Percentiles rank a stretch among this genome's conserved stretches.
These are phyloP conservation scores for Brachypteracias leptosomus DNA, from an alignment of 2,113 vertebrate genomes.

Conservation along the genomic window DNA sequence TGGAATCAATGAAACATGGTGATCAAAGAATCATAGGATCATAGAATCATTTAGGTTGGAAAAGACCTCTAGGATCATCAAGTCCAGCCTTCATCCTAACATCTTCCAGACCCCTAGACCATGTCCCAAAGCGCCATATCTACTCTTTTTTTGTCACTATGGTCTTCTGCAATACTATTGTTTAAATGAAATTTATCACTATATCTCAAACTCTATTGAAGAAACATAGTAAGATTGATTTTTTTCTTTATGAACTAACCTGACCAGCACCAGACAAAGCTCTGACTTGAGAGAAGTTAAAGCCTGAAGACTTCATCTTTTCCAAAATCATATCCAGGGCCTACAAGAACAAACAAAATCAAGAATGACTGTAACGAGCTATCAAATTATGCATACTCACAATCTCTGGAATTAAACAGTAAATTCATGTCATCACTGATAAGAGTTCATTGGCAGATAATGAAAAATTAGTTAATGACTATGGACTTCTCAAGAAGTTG, in stretches of 20 bases:
- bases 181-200: background rate
- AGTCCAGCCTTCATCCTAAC: no score
- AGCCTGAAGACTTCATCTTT: slow-evolving; percentile 84
- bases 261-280: slow-evolving; percentile 93
- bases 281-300: slow-evolving; percentile 84
- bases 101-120: no score
- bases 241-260: slow-evolving; percentile 71
- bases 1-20: background rate
- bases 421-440: background rate
- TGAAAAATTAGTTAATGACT: background rate
- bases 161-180: background rate
- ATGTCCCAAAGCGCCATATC: no score
- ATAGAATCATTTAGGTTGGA: no score
- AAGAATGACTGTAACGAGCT: background rate
- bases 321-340: slow-evolving; percentile 89
- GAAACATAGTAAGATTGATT: background rate
- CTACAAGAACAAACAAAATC: slow-evolving; percentile 71
- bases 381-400: background rate
- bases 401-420: background rate
- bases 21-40: no score
- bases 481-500: background rate
- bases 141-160: no score
- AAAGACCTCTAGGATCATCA: no score
- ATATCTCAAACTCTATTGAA: background rate
- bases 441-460: slow-evolving; percentile 9